These are phyloP conservation scores for Echinops telfairi DNA, from an alignment of 2,113 vertebrate genomes.

Conservation along the genomic window DNA sequence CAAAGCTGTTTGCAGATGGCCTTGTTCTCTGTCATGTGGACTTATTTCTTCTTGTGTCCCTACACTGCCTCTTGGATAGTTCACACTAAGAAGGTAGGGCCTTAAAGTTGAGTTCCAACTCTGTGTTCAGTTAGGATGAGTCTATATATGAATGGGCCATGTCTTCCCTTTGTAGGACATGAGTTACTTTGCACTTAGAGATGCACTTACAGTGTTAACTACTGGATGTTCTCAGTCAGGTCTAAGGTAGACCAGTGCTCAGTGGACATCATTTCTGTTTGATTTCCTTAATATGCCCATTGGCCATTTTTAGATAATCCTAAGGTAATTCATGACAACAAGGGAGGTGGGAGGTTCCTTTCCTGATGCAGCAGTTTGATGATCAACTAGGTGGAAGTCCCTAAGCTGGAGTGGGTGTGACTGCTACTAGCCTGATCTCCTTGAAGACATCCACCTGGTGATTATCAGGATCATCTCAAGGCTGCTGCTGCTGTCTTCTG, in stretches of 20 bases:
- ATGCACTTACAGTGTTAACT: neutral
- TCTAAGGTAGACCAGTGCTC: neutral
- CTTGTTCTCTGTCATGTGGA: conserved; percentile 13
- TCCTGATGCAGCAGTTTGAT: neutral
- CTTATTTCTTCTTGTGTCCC: neutral
- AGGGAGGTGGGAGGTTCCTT: neutral
- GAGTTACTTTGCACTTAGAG: neutral
- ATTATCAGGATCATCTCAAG: neutral
- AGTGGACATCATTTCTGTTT: neutral
- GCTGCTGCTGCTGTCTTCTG: neutral
- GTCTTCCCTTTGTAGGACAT: conserved; percentile 19
- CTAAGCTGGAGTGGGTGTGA: neutral
- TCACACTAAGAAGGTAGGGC: neutral
- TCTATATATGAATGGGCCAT: neutral
- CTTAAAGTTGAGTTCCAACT: neutral
- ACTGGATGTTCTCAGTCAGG: neutral
- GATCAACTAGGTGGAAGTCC: neutral
- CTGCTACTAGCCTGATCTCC: neutral
- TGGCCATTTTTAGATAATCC: neutral
- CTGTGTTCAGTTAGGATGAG: neutral
- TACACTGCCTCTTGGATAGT: neutral
- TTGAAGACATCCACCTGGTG: neutral
- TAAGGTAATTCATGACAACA: neutral
- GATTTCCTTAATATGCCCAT: conserved; percentile 30
- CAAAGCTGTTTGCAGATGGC: conserved; percentile 8